These are phyloP conservation scores for Oenanthe melanoleuca DNA, from an alignment of 2,113 vertebrate genomes.

Conservation along the genomic window DNA sequence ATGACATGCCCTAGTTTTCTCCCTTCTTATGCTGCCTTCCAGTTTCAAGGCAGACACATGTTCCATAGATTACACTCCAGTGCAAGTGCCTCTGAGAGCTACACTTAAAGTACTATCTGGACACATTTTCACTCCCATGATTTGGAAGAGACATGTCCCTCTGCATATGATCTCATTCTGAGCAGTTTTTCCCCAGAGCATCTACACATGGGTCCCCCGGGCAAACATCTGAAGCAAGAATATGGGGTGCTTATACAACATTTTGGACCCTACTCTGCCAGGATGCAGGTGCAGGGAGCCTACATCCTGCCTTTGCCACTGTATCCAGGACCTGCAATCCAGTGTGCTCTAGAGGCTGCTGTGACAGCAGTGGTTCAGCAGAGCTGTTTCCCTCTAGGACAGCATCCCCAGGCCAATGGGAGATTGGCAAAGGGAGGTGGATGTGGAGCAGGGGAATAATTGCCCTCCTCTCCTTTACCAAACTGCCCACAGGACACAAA, in stretches of 20 bases:
- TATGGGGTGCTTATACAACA: not conserved
- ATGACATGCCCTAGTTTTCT: fast-evolving
- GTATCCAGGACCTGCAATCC: not conserved
- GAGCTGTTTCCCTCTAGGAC: not conserved
- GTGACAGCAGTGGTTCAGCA: not conserved
- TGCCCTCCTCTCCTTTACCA: not conserved
- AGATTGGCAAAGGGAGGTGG: not conserved
- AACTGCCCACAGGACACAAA: not conserved
- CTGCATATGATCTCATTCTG: not conserved
- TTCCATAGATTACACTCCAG: not conserved
- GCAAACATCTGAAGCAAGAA: not conserved
- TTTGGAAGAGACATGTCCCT: not conserved
- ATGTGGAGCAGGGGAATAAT: not conserved
- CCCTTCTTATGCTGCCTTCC: not conserved
- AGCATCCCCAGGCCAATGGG: not conserved
- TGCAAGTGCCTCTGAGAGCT: not conserved
- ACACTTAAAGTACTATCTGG: not conserved
- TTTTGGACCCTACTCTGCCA: not conserved
- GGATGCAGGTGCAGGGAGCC: not conserved
- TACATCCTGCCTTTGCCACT: not conserved
- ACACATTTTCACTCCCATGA: not conserved
- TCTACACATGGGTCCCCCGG: not conserved
- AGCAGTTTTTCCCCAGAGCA: not conserved
- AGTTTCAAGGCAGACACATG: not conserved
- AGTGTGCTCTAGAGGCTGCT: not conserved